Percentiles rank a stretch among this genome's conserved stretches.
Evolutionary conservation across 2,797 vertebrate species (phyloP).

Genomic region (Chelon auratus): DNA sequence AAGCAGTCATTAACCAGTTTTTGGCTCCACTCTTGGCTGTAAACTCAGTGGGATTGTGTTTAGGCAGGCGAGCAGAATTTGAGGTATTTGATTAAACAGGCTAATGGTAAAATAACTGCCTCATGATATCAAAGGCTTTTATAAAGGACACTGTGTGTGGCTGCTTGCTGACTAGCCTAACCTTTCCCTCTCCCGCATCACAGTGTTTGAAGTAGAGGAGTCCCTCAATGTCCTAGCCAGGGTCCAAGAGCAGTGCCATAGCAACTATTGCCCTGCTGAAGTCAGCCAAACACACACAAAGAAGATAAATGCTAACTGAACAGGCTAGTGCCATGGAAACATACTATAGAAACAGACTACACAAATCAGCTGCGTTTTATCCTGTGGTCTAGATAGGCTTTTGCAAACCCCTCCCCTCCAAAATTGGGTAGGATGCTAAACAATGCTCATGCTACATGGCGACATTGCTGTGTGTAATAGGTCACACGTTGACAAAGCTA

Average conservation of each 20-base stretch:
- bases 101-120: not conserved
- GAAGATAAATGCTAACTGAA: constrained; percentile 49
- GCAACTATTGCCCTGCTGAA: constrained; percentile 70
- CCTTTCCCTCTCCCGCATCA: constrained; percentile 54
- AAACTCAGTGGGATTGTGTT: constrained; percentile 4
- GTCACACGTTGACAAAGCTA: constrained; percentile 31
- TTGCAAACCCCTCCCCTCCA: constrained; percentile 11
- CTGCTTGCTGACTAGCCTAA: constrained; percentile 51
- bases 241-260: constrained; percentile 77
- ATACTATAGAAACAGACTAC: constrained; percentile 48
- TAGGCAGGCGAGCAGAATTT: constrained; percentile 12
- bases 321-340: constrained; percentile 64
- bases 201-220: constrained; percentile 66
- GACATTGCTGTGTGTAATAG: constrained; percentile 37
- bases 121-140: constrained; percentile 12
- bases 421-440: constrained; percentile 15
- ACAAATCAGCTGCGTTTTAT: constrained; percentile 42
- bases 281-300: constrained; percentile 37
- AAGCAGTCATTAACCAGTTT: constrained; percentile 8
- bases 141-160: constrained; percentile 11
- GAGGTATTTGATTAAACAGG: constrained; percentile 3
- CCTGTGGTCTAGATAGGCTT: constrained; percentile 51
- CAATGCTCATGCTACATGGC: constrained; percentile 19
- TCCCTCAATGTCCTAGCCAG: constrained; percentile 61
- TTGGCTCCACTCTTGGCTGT: not conserved